These are phyloP conservation scores for Erebia ligea DNA, from an alignment of 2,888 invertebrate genomes.

Conservation along the genomic window DNA sequence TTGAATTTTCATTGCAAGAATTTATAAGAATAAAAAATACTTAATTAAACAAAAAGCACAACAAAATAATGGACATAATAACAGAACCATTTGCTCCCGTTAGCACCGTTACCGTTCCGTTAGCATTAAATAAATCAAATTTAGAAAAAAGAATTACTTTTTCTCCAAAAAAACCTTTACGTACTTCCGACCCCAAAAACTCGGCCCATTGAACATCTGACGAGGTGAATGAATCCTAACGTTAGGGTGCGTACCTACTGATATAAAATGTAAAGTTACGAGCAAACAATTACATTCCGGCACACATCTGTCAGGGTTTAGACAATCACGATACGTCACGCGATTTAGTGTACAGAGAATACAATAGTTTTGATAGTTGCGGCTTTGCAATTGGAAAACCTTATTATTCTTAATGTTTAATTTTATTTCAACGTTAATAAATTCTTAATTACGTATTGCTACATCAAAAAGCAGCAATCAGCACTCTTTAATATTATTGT, in stretches of 20 bases:
- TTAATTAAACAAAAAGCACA: neutral
- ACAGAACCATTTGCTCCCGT: constrained; percentile 40
- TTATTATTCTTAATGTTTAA: neutral
- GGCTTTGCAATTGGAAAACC: neutral
- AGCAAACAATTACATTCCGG: constrained; percentile 80
- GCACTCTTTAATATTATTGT: too few relatives aligned
- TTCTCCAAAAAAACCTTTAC: constrained; percentile 64
- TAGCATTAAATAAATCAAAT: constrained; percentile 59
- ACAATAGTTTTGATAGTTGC: constrained; percentile 11
- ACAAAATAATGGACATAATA: neutral
- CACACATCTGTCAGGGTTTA: constrained; percentile 82
- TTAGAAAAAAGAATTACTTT: constrained; percentile 47
- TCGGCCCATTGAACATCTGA: constrained; percentile 79
- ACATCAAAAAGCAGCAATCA: too few relatives aligned
- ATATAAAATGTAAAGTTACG: constrained; percentile 78
- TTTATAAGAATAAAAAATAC: too few relatives aligned
- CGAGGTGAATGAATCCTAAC: constrained; percentile 78
- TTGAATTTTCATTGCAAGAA: too few relatives aligned
- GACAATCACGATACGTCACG: constrained; percentile 83
- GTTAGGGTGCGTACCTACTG: constrained; percentile 66
- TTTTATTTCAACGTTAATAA: too few relatives aligned
- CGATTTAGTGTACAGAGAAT: constrained; percentile 56
- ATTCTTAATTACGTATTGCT: neutral
- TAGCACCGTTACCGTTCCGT: constrained; percentile 45
- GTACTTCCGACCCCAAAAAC: constrained; percentile 60